These are phyloP conservation scores for Pangasius macronema DNA, from an alignment of 2,797 vertebrate genomes.

Conservation along the genomic window DNA sequence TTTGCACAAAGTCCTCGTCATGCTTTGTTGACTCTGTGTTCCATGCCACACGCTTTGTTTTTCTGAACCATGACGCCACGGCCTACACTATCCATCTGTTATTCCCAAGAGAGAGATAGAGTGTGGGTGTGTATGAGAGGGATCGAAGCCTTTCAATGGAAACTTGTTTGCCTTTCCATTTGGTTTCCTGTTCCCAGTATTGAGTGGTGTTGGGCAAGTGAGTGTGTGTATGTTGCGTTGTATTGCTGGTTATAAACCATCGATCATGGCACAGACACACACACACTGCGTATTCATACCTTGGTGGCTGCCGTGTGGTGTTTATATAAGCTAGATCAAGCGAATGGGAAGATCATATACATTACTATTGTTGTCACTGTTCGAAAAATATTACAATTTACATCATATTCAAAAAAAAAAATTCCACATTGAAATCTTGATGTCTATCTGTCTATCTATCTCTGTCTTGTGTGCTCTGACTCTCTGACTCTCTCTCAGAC, in stretches of 20 bases:
- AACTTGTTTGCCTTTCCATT: constrained; percentile 33
- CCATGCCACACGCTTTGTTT: background rate
- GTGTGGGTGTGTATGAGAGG: background rate
- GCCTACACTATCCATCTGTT: background rate
- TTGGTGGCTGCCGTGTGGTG: background rate
- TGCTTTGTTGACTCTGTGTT: constrained; percentile 19
- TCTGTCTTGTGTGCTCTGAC: background rate
- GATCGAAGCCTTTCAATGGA: constrained; percentile 9
- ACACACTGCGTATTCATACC: background rate
- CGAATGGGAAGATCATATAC: background rate
- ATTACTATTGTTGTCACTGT: background rate
- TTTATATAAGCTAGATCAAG: background rate
- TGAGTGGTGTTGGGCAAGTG: too few relatives aligned
- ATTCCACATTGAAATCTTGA: too few relatives aligned
- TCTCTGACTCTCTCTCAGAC: background rate
- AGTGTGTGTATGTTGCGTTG: background rate
- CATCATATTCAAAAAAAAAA: too few relatives aligned
- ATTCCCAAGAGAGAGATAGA: background rate
- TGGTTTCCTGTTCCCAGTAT: constrained; percentile 38
- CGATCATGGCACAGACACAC: background rate
- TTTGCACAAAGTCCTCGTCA: background rate
- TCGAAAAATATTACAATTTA: background rate
- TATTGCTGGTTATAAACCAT: background rate
- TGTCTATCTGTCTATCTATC: background rate
- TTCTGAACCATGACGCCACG: background rate